Conservation (phyloP, 2,113 vertebrate genomes). For the Pardalotus punctatus region DNA sequence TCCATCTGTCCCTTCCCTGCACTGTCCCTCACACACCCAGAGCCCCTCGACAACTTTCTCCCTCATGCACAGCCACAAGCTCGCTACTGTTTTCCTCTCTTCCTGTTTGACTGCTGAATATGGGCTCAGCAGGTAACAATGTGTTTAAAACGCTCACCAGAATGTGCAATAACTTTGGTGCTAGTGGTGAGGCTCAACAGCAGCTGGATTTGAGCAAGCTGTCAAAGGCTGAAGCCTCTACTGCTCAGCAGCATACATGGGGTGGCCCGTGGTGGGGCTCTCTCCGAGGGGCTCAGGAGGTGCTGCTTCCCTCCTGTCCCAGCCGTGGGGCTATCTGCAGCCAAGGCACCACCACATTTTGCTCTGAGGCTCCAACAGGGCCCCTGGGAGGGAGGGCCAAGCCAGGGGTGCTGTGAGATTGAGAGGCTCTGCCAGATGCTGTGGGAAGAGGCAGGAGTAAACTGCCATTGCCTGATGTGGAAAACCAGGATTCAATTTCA, state of each 20-base stretch:
- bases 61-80: background rate
- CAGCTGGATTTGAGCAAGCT: slow-evolving; percentile 48
- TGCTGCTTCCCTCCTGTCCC: background rate
- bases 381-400: background rate
- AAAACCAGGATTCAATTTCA: slow-evolving; percentile 29
- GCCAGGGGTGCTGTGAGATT: background rate
- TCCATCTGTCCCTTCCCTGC: background rate
- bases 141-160: slow-evolving; percentile 17
- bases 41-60: background rate
- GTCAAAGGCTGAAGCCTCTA: slow-evolving; percentile 44
- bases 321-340: background rate
- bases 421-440: background rate
- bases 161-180: slow-evolving; percentile 57
- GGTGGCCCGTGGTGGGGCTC: background rate
- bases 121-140: slow-evolving; percentile 36
- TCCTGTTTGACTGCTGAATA: slow-evolving; percentile 3
- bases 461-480: background rate
- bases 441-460: slow-evolving; percentile 24
- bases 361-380: background rate
- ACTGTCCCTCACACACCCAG: rapidly evolving
- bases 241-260: background rate
- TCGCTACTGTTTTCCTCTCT: background rate
- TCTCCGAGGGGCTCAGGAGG: background rate
- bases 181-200: slow-evolving; percentile 26
- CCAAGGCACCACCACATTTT: background rate